Evolutionary conservation across 2,113 vertebrate genomes (phyloP), one percentile per base, ranked within the genome.

Genomic region (Rhombomys opimus): DNA sequence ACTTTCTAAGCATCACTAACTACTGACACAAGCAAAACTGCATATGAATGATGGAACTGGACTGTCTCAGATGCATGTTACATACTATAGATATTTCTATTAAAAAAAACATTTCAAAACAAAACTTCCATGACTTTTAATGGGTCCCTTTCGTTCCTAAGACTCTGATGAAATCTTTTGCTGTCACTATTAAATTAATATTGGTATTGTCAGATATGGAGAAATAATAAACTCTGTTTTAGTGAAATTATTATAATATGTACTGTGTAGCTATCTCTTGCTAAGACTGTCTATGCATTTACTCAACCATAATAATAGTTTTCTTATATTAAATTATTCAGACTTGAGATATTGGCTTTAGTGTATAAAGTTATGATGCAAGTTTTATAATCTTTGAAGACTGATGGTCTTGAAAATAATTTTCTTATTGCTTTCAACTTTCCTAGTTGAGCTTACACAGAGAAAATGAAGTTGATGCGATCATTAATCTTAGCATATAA

Each of bases 371-470:
- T 91, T 75, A 84, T 87, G 59, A 89, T 85, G 82, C 82, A 89
- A 27, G 38, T 57, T 12, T 94, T 87, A 92, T 89, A 73, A 87
- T 76, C 27, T 93, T 30, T 89, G 14, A 35, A 89, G 59, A 95
- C 52, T 84, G 94, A 87, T 94, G 22, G 90, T 96, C 63, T 93
- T 96, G 27, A 95, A 95, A 96, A 73, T 95, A 91, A 89, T 87
- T 76, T 88, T 92, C n/a, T n/a, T n/a, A n/a, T n/a, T n/a, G n/a
- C n/a, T n/a, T n/a, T n/a, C n/a, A n/a, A n/a, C n/a, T n/a, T n/a
- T 41, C 32, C 85, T 81, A 72, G 12, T 70, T 87, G 88, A 95
- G 46, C n/a, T 59, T 70, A 90, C 95, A 94, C 32, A 86, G 11
- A 92, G 54, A 88, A 92, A 97, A 86, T 81, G 67, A 94, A 91